Evolutionary conservation across 2,797 vertebrate species (phyloP), one percentile per base, ranked within the genome.

Genomic region (Tokudaia muenninki): DNA sequence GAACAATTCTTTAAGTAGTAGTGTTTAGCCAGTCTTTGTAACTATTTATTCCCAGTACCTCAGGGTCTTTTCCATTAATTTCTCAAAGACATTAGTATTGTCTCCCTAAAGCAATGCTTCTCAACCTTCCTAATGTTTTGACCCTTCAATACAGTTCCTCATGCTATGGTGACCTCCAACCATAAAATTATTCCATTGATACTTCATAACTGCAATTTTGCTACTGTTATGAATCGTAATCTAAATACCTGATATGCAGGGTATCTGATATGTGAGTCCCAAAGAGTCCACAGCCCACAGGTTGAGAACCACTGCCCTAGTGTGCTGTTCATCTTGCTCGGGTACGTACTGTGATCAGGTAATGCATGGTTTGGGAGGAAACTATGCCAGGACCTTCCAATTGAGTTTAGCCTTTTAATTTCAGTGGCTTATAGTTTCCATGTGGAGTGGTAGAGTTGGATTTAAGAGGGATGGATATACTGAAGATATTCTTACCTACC

Each of bases 1-100:
- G 34, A 87, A 95, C 77, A 31, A 22, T 50, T 92, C 95, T 98
- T 98, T 94, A 72, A 87, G 91, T 94, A 72, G 65, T 78, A 80
- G 96, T 90, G 29, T n/a, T 92, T 98, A 88, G 47, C 67, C 74
- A 88, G 93, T 16, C 22, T 94, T 74, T 94, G 72, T 90, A 91
- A 90, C 52, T 96, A 44, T 79, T 67, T 89, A 61, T 80, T 63
- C 89, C 59, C 0, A 96, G 57, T 95, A 24, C n/a, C 93, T 61
- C 90, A 44, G 29, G 65, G 74, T 41, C 75, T 44, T 91, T 95
- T 90, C 97, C 90, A 74, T 80, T 98, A 92, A 86, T 83, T 90
- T 83, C 75, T 92, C 93, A 55, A 78, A 92, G 12, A 96, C 96
- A 16, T 95, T 65, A 89, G 19, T 0, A 9, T 91, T 97, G 90